These are phyloP conservation scores for Forpus xanthops DNA, from an alignment of 2,797 vertebrate genomes.

Conservation along the genomic window DNA sequence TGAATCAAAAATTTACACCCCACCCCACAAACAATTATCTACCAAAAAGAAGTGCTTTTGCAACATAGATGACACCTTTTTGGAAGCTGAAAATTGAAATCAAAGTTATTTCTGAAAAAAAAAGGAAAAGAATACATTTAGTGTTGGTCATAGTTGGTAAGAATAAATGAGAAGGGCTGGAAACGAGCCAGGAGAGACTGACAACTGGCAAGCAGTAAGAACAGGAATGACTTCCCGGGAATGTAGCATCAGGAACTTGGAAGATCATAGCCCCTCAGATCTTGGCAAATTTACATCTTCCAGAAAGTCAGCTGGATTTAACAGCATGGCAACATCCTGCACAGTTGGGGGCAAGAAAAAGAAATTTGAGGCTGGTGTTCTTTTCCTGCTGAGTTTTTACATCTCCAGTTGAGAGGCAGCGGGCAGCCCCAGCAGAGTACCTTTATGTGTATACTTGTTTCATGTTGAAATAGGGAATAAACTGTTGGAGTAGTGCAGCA, in stretches of 20 bases:
- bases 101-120: background rate
- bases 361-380: constrained; percentile 50
- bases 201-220: background rate
- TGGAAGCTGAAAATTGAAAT: background rate
- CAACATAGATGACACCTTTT: background rate
- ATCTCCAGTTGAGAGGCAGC: constrained; percentile 68
- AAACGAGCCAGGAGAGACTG: constrained; percentile 30
- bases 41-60: background rate
- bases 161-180: constrained; percentile 41
- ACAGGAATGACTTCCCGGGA: constrained; percentile 35
- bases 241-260: constrained; percentile 33
- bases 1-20: background rate
- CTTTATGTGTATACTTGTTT: constrained; percentile 52
- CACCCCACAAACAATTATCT: background rate
- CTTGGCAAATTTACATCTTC: constrained; percentile 62
- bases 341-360: constrained; percentile 48
- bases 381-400: constrained; percentile 62
- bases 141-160: background rate
- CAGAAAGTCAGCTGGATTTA: constrained; percentile 67
- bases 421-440: constrained; percentile 65
- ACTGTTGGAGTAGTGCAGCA: constrained; percentile 17
- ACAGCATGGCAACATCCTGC: constrained; percentile 62
- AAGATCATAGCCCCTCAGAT: constrained; percentile 44
- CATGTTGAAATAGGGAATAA: constrained; percentile 66
- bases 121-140: background rate